phyloP scores from a whole-genome alignment of 1,140 invertebrate genomes.

The Drosophila biarmipes region DNA sequence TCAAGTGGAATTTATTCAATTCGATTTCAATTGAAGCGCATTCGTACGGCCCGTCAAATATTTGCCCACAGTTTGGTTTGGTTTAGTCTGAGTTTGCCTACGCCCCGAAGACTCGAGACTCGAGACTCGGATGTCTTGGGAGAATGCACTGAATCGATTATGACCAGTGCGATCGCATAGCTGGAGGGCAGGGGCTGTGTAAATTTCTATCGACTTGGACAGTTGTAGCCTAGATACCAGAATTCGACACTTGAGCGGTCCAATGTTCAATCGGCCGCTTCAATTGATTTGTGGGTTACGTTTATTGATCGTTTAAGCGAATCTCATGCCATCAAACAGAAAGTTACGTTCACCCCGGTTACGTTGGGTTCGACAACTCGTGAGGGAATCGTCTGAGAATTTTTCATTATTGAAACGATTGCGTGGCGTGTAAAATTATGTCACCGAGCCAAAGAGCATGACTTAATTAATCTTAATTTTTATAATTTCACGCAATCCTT shows the following conservation, averaged over 20 bases:
- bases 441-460: conserved; percentile 7
- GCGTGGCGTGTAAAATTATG: conserved; percentile 20
- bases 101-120: neutral
- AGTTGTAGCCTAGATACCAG: conserved; percentile 58
- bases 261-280: conserved; percentile 67
- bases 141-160: conserved; percentile 70
- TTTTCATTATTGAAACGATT: conserved; percentile 20
- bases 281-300: conserved; percentile 74
- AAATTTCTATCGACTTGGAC: conserved; percentile 50
- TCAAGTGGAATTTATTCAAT: conserved; percentile 80
- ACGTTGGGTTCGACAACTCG: conserved; percentile 11
- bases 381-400: conserved; percentile 55
- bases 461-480: conserved; percentile 66
- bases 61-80: conserved; percentile 53
- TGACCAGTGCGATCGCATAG: conserved; percentile 52
- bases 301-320: conserved; percentile 52
- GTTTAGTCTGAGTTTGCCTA: conserved; percentile 11
- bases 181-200: conserved; percentile 53
- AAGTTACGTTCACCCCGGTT: conserved; percentile 10
- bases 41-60: conserved; percentile 57
- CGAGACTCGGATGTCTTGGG: conserved; percentile 13
- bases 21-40: conserved; percentile 78
- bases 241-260: conserved; percentile 65
- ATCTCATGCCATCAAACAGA: conserved; percentile 16
- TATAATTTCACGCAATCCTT: conserved; percentile 39